Evolutionary conservation across 2,113 vertebrate species (phyloP).

Genomic region (Bolborhynchus lineola): DNA sequence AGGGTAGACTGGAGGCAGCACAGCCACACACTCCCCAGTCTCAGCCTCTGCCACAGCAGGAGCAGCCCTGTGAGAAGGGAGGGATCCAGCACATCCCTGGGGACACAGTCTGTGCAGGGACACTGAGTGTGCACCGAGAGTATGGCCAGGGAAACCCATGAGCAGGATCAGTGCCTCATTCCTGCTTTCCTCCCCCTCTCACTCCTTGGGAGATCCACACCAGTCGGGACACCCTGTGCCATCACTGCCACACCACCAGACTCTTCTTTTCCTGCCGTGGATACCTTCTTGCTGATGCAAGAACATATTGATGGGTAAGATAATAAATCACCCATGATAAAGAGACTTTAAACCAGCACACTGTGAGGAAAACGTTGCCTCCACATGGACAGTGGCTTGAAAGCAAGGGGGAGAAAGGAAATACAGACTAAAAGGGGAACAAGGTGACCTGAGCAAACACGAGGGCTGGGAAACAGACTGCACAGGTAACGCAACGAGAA

Average conservation of each 20-base stretch:
- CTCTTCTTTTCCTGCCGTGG: neutral
- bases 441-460: neutral
- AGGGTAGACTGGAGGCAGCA: neutral
- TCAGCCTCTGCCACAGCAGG: neutral
- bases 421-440: neutral
- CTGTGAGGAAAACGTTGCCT: neutral
- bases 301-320: neutral
- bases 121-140: neutral
- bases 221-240: neutral
- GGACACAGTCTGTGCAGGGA: neutral
- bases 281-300: neutral
- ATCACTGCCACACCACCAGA: neutral
- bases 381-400: neutral
- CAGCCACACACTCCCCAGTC: rapidly evolving
- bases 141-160: neutral
- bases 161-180: neutral
- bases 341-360: neutral
- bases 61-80: neutral
- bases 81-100: neutral
- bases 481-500: rapidly evolving
- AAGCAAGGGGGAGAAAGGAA: neutral
- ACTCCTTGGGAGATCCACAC: neutral
- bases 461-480: neutral
- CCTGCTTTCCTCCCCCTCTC: neutral
- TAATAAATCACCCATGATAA: neutral